These are phyloP conservation scores for Pollenia griseotomentosa DNA, from an alignment of 2,888 invertebrate genomes.

Conservation along the genomic window DNA sequence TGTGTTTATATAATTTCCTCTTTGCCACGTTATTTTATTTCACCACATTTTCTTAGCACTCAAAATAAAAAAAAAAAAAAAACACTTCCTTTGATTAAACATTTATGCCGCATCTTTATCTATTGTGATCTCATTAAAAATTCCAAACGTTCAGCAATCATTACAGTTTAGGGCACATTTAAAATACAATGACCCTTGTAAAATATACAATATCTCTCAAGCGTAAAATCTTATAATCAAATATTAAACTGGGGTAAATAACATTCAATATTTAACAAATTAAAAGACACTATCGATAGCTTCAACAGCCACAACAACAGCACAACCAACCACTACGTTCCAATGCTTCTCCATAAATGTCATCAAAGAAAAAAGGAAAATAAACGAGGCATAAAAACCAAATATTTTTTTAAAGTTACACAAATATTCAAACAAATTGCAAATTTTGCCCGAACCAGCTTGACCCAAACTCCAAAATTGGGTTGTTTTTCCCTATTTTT, in stretches of 20 bases:
- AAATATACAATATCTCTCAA: constrained; percentile 5
- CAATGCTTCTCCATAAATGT: neutral
- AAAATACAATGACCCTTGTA: constrained; percentile 41
- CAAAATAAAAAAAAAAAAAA: neutral
- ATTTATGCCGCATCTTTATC: constrained; percentile 11
- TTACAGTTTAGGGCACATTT: constrained; percentile 29
- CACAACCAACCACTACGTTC: neutral
- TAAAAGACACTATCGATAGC: constrained; percentile 15
- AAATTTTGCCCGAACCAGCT: neutral
- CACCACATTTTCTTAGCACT: no score
- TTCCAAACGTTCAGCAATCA: constrained; percentile 44
- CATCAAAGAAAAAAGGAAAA: constrained; percentile 11
- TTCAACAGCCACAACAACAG: neutral
- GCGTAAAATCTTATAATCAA: constrained; percentile 48
- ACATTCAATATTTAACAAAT: constrained; percentile 30
- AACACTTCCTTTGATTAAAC: neutral
- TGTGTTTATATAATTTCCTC: no score
- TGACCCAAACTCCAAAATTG: neutral
- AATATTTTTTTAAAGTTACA: neutral
- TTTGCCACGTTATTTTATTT: no score
- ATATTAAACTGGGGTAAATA: constrained; percentile 45
- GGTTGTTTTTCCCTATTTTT: neutral
- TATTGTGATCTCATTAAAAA: constrained; percentile 27
- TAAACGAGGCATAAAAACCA: constrained; percentile 29
- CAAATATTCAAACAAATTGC: constrained; percentile 32